These are phyloP conservation scores for Hemiscyllium ocellatum DNA, from an alignment of 2,113 vertebrate species.

Conservation along the genomic window DNA sequence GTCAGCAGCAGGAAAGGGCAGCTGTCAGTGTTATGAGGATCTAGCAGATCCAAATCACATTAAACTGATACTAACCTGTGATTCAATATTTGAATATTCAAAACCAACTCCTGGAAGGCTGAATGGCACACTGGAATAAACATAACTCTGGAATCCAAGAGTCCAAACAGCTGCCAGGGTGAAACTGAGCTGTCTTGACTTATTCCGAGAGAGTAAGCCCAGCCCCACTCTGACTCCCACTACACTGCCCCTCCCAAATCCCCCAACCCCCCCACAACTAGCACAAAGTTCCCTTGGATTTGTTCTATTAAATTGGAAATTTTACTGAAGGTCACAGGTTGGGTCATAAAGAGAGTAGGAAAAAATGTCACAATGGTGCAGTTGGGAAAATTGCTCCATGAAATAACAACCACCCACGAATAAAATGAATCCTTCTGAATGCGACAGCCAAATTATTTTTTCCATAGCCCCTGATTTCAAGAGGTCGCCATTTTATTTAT, in stretches of 20 bases:
- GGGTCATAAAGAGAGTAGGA: neutral
- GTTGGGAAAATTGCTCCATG: neutral
- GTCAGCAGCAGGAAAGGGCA: neutral
- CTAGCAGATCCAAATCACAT: neutral
- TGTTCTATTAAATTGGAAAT: neutral
- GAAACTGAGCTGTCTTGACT: neutral
- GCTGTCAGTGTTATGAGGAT: neutral
- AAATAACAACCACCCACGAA: neutral
- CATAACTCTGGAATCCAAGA: neutral
- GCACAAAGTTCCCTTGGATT: neutral
- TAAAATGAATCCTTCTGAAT: neutral
- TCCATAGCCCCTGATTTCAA: neutral
- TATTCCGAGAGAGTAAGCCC: neutral
- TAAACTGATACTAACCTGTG: neutral
- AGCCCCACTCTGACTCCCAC: no score
- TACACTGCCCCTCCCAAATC: no score
- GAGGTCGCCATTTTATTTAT: neutral
- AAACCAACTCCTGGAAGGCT: neutral
- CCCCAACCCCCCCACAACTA: no score
- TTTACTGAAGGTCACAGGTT: neutral
- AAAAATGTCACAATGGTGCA: neutral
- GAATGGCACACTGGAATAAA: neutral
- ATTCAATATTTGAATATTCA: neutral
- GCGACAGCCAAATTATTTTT: neutral
- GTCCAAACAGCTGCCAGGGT: neutral